Evolutionary conservation across 2,113 vertebrate genomes (phyloP).

Genomic region (Apistogramma diplotaenia): DNA sequence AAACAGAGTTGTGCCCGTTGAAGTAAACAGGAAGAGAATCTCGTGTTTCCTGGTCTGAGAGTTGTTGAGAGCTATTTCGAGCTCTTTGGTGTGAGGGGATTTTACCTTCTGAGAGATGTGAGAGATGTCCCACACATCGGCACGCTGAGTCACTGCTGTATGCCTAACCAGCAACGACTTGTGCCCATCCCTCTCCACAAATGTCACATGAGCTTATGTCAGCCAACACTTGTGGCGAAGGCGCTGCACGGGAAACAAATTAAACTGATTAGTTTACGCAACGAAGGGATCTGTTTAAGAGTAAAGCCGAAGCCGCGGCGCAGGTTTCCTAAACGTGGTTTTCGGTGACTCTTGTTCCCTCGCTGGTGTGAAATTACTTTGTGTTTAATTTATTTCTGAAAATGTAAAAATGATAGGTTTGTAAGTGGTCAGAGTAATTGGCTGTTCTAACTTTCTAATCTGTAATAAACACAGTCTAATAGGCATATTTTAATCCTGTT

Average conservation of each 20-base stretch:
- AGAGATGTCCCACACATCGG: constrained; percentile 66
- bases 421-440: constrained; percentile 24
- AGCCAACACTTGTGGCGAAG: constrained; percentile 36
- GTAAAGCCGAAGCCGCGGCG: not conserved
- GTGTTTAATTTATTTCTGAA: not conserved
- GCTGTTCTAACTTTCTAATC: constrained; percentile 55
- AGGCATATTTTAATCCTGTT: constrained; percentile 63
- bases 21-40: constrained; percentile 13
- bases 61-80: constrained; percentile 52
- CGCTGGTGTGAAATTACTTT: not conserved
- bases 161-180: constrained; percentile 50
- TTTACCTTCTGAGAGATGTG: constrained; percentile 55
- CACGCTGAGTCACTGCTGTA: constrained; percentile 63
- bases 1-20: not conserved
- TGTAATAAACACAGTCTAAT: constrained; percentile 62
- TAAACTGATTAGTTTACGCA: constrained; percentile 2
- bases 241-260: constrained; percentile 12
- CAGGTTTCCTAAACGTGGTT: not conserved
- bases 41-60: constrained; percentile 10
- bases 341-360: not conserved
- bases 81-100: constrained; percentile 33
- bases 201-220: constrained; percentile 67
- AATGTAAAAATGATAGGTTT: not conserved
- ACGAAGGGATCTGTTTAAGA: not conserved
- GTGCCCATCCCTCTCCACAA: constrained; percentile 44